Evolutionary conservation across 2,888 invertebrate species (phyloP).

Genomic region (Lasius platythorax): DNA sequence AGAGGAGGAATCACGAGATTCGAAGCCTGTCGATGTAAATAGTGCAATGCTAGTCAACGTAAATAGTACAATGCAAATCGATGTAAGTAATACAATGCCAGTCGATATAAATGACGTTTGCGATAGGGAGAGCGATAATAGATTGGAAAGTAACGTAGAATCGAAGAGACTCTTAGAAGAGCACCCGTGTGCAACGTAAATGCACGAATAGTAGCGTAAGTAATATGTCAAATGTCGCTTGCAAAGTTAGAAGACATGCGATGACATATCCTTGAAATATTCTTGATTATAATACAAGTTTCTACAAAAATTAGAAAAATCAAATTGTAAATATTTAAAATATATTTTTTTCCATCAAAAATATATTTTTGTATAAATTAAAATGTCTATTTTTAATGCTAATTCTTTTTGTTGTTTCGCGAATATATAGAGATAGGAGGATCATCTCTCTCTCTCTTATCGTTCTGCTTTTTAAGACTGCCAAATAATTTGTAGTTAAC

Average conservation of each 20-base stretch:
- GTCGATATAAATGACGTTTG: neutral
- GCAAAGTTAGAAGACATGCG: neutral
- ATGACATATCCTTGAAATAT: neutral
- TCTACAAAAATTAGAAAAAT: neutral
- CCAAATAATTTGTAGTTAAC: neutral
- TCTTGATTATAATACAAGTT: neutral
- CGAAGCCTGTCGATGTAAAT: neutral
- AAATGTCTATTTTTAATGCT: neutral
- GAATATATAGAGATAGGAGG: neutral
- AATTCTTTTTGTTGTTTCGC: neutral
- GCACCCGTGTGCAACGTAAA: neutral
- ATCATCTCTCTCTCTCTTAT: neutral
- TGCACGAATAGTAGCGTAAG: neutral
- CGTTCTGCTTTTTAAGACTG: neutral
- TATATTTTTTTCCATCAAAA: conserved; percentile 1
- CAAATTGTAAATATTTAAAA: neutral
- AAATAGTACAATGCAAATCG: neutral
- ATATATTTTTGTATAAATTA: conserved; percentile 17
- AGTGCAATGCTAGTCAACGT: neutral
- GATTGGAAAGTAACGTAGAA: neutral
- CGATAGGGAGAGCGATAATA: neutral
- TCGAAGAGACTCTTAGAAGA: neutral
- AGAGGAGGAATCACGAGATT: conserved; percentile 24
- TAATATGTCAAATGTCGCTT: neutral
- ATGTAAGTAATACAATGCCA: neutral